These are phyloP conservation scores for Borostomias antarcticus DNA, from an alignment of 2,797 vertebrate species.

Conservation along the genomic window DNA sequence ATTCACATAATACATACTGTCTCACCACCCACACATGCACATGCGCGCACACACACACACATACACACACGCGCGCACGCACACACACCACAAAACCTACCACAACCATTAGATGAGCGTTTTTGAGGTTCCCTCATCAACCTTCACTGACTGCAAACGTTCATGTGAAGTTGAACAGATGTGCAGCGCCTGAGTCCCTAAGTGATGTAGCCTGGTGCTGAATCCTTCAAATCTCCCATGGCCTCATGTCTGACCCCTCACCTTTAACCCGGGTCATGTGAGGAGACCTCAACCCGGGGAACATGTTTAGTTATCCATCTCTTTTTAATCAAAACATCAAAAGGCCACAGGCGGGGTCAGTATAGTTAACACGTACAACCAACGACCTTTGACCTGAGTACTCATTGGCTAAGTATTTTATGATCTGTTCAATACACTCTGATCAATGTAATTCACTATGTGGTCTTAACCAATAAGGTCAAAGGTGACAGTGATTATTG, in stretches of 20 bases:
- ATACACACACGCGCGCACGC: neutral
- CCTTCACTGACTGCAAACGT: neutral
- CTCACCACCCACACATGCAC: no score
- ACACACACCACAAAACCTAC: neutral
- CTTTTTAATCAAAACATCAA: constrained; percentile 44
- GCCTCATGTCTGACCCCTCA: constrained; percentile 39
- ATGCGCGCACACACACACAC: neutral
- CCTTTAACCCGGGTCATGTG: constrained; percentile 31
- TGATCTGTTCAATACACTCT: constrained; percentile 53
- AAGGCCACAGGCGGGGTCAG: constrained; percentile 24
- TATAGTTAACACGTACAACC: constrained; percentile 21
- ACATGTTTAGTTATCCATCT: constrained; percentile 16
- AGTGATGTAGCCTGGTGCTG: constrained; percentile 9
- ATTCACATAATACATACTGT: no score
- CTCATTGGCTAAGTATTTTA: constrained; percentile 47
- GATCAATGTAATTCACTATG: constrained; percentile 55
- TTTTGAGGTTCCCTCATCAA: no score
- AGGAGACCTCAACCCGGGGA: constrained; percentile 16
- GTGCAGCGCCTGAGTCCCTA: neutral
- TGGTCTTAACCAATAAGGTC: constrained; percentile 32
- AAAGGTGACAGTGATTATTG: constrained; percentile 54
- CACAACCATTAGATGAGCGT: no score
- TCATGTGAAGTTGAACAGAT: constrained; percentile 27
- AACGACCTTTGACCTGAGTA: constrained; percentile 43
- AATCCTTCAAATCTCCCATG: constrained; percentile 8